phyloP scores from a whole-genome alignment of 2,797 vertebrate genomes.

The Galagoides demidoff region DNA sequence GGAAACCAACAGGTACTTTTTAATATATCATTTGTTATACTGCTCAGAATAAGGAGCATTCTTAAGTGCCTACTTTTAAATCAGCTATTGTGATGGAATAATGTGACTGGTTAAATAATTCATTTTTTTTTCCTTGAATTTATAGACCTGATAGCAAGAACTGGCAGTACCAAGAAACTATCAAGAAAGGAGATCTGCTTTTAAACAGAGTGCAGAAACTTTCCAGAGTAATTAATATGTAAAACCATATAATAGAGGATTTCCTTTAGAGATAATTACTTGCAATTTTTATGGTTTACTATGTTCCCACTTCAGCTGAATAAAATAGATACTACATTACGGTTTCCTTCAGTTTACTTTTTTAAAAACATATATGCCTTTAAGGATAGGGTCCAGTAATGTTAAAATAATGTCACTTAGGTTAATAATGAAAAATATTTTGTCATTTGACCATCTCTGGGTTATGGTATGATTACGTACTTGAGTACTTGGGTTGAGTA shows the following conservation, averaged over 20 bases:
- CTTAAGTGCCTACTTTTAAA: neutral
- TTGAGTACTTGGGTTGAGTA: too few relatives aligned
- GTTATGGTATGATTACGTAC: too few relatives aligned
- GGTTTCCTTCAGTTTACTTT: constrained; percentile 68
- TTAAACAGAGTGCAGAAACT: constrained; percentile 99
- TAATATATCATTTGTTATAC: neutral
- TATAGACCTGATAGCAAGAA: constrained; percentile 99
- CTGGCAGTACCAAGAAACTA: constrained; percentile 99
- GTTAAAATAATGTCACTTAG: neutral
- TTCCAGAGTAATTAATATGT: constrained; percentile 99
- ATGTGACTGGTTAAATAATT: constrained; percentile 58
- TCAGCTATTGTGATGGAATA: neutral
- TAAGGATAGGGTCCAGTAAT: neutral
- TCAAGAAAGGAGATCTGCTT: constrained; percentile 98
- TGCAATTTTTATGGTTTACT: constrained; percentile 85
- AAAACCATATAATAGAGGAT: constrained; percentile 81
- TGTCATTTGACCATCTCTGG: neutral
- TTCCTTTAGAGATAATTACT: constrained; percentile 65
- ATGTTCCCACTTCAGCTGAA: constrained; percentile 78
- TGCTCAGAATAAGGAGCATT: neutral
- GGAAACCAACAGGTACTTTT: constrained; percentile 96
- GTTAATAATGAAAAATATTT: neutral
- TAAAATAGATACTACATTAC: constrained; percentile 78
- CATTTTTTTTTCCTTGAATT: neutral
- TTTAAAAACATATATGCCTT: neutral